Evolutionary conservation across 2,113 vertebrate species (phyloP), one percentile per base, ranked within the genome.

Genomic region (Morone chrysops): DNA sequence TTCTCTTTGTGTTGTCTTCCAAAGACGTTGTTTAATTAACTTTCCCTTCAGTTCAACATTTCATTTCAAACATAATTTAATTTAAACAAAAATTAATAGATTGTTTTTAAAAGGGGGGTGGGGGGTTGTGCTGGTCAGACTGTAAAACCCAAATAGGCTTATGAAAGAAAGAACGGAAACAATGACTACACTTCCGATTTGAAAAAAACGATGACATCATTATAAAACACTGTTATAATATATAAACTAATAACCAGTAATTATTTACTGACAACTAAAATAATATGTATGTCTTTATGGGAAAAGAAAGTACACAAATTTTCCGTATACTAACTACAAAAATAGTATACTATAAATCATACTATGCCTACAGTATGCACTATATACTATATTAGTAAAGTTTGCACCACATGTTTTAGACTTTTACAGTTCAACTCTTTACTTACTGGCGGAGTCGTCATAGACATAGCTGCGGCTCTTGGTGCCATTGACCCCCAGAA

Each of bases 401-500:
- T 56, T 4, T 1, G 22, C 10, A 54, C 18, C n/a, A 56, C 16
- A 38, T 43, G 11, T 14, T 41, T n/a, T 16, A 31, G 2, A 31
- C 14, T 8, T n/a, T 54, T 11, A 20, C 20, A 17, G 41, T 61
- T 66, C 1, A n/a, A 8, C 8, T 20, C 13, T 25, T 25, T 12
- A 97, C 98, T 96, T 95, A 99, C 98, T 98, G 84, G 96, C 93
- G 31, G 91, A 94, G 66, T 96, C 87, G 86, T 99, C 97, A 6
- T 99, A 97, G 57, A 92, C 88, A 68, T 97, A 97, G 93, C 94
- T 88, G 56, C 93, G 95, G 92, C 91, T 96, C 93, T 95, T 97
- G 80, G 95, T 94, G 73, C 94, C 93, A 40, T 98, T 97, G 80
- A 99, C 96, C 8, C 98, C 98, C 76, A 99, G 95, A 92, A 99